A percentile compares a stretch with the other conserved stretches of the same genome.
phyloP scores from a whole-genome alignment of 2,888 invertebrate species.

The Lepidocyrtoides sp. region DNA sequence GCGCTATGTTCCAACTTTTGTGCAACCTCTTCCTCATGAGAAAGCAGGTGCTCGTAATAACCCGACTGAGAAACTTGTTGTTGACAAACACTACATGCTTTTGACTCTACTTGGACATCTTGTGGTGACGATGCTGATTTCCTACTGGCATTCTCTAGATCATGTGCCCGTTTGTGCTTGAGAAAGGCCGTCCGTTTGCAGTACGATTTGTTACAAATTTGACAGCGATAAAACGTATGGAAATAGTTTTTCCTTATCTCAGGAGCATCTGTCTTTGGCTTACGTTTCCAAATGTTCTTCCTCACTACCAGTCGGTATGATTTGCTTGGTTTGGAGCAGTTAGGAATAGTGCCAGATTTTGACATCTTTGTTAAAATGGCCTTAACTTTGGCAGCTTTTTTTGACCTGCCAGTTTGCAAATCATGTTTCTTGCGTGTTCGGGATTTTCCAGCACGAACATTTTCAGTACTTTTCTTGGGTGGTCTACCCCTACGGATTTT shows the following conservation, averaged over 20 bases:
- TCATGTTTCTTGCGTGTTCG: not conserved
- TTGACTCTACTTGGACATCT: not conserved
- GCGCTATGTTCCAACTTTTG: not conserved
- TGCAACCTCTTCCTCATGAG: not conserved
- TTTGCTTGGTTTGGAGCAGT: not conserved
- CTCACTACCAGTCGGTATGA: not conserved
- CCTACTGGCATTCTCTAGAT: too few species aligned
- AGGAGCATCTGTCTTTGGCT: not conserved
- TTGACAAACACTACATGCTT: not conserved
- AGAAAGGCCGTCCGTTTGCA: not conserved
- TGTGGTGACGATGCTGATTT: not conserved
- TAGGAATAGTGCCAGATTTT: not conserved
- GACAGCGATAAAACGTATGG: not conserved
- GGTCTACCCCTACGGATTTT: not conserved
- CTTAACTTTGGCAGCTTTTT: too few species aligned
- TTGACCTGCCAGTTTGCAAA: too few species aligned
- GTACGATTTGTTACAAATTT: not conserved
- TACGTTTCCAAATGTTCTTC: not conserved
- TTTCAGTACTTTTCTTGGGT: not conserved
- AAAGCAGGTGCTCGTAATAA: constrained; percentile 9
- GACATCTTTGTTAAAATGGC: too few species aligned
- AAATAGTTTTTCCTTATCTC: not conserved
- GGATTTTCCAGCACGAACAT: not conserved
- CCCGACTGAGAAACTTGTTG: not conserved
- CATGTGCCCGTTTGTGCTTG: constrained; percentile 30